Conservation (phyloP, 2,888 invertebrate genomes). For the Stictocephala bisonia region DNA sequence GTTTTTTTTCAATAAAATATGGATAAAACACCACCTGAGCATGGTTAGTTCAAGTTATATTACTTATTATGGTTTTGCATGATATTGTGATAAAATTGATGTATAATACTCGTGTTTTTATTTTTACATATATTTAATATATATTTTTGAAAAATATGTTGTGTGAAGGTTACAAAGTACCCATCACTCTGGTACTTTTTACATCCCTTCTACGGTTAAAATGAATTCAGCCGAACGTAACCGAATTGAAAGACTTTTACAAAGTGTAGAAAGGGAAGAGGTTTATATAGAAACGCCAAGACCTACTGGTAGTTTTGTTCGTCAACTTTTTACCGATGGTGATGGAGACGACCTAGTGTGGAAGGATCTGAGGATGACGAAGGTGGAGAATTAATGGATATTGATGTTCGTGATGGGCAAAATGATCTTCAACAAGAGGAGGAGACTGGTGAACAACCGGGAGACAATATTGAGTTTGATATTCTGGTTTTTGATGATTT, state of each 20-base stretch:
- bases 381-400: constrained; percentile 1
- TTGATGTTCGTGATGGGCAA: not conserved
- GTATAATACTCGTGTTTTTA: too few species aligned
- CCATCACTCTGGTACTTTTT: too few species aligned
- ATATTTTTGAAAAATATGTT: too few species aligned
- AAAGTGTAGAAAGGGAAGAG: not conserved
- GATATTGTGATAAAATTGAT: too few species aligned
- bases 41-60: too few species aligned
- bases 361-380: not conserved
- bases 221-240: constrained; percentile 4
- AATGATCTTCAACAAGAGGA: not conserved
- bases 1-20: too few species aligned
- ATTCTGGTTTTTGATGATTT: not conserved
- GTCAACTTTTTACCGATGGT: constrained; percentile 6
- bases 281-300: not conserved
- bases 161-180: too few species aligned
- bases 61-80: too few species aligned
- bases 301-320: constrained; percentile 9
- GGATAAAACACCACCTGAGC: too few species aligned
- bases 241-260: constrained; percentile 19
- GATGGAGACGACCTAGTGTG: not conserved
- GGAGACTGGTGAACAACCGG: not conserved
- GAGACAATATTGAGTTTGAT: constrained; percentile 2
- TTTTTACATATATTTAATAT: too few species aligned
- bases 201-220: too few species aligned